A percentile compares a stretch with the other conserved stretches of the same genome.
These are phyloP conservation scores for Myzus persicae DNA, from an alignment of 1,140 invertebrate genomes.

Conservation along the genomic window DNA sequence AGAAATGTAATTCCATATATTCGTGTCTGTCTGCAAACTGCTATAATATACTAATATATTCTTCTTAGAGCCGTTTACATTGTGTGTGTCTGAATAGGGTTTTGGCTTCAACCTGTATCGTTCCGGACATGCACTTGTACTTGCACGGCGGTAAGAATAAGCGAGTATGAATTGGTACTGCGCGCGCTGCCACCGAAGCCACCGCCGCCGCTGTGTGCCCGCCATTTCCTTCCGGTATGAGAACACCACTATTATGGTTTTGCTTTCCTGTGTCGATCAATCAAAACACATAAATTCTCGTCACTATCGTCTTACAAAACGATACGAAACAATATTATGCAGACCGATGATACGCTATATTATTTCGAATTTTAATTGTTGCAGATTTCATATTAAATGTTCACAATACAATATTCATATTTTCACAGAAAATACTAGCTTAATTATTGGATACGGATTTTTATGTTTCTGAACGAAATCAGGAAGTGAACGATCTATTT, in stretches of 20 bases:
- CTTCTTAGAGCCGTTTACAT: background rate
- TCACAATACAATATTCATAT: too few relatives aligned
- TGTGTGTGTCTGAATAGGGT: background rate
- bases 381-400: background rate
- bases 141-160: background rate
- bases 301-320: background rate
- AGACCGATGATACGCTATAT: background rate
- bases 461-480: background rate
- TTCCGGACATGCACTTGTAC: background rate
- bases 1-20: slow-evolving; percentile 33
- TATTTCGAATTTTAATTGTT: background rate
- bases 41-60: slow-evolving; percentile 16
- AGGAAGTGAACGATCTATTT: background rate
- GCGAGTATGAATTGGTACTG: background rate
- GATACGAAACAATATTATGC: background rate
- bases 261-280: background rate
- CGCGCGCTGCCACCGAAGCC: background rate
- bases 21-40: slow-evolving; percentile 3
- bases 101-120: slow-evolving; percentile 18
- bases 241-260: background rate
- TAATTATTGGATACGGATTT: background rate
- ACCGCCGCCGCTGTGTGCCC: background rate
- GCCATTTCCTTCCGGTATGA: slow-evolving; percentile 17
- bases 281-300: background rate
- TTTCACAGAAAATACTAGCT: background rate